Evolutionary conservation across 2,113 vertebrate genomes (phyloP).

Genomic region (Tretioscincus oriximinensis): DNA sequence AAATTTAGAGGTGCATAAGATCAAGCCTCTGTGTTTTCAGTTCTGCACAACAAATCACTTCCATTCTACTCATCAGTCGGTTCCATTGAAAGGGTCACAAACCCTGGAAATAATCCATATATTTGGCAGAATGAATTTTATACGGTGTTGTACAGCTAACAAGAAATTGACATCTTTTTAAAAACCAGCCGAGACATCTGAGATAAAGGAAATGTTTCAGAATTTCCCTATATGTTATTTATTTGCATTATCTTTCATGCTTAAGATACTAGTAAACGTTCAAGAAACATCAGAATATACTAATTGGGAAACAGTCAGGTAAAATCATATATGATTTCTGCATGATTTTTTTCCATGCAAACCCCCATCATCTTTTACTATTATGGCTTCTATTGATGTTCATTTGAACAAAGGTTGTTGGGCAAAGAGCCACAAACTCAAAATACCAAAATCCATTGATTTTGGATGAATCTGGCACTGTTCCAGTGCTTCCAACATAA

Average conservation of each 20-base stretch:
- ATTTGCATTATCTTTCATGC: constrained; percentile 26
- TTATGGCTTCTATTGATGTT: constrained; percentile 36
- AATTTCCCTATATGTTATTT: constrained; percentile 12
- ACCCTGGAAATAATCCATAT: background rate
- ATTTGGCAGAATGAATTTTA: background rate
- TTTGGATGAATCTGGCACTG: constrained; percentile 29
- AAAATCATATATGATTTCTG: constrained; percentile 20
- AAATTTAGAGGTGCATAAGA: accelerated
- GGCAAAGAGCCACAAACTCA: constrained; percentile 36
- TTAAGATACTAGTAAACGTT: constrained; percentile 20
- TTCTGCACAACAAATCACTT: constrained; percentile 5
- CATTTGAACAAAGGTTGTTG: constrained; percentile 22
- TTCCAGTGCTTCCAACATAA: constrained; percentile 6
- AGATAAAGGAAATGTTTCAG: background rate
- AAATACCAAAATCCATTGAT: constrained; percentile 20
- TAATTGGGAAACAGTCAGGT: constrained; percentile 39
- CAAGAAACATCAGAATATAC: constrained; percentile 37
- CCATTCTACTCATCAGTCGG: background rate
- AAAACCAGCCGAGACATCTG: constrained; percentile 13
- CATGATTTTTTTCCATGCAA: constrained; percentile 5
- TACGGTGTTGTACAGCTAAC: background rate
- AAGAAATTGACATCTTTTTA: constrained; percentile 17
- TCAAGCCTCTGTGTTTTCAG: constrained; percentile 17
- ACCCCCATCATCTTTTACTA: constrained; percentile 32
- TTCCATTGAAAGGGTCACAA: constrained; percentile 4